Evolutionary conservation across 2,888 invertebrate genomes (phyloP).

Genomic region (Mesoligia furuncula): DNA sequence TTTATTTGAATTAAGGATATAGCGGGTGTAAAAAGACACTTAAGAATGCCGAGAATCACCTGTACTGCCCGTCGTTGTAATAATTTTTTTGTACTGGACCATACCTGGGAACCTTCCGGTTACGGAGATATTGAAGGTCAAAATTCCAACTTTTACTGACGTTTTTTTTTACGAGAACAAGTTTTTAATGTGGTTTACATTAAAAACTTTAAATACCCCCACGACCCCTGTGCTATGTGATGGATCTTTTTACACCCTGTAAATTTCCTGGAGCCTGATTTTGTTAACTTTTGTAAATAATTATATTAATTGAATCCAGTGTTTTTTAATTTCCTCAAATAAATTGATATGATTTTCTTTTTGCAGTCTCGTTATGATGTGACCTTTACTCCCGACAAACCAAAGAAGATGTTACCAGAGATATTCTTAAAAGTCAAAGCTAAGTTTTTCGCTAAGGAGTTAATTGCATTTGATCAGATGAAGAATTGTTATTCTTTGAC

Average conservation of each 20-base stretch:
- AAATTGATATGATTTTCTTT: slow-evolving; percentile 28
- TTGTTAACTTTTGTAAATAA: neutral
- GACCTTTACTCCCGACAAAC: slow-evolving; percentile 92
- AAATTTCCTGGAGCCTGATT: neutral
- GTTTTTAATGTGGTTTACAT: too few species aligned
- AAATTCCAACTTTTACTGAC: too few species aligned
- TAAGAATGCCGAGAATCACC: neutral
- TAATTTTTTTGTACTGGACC: neutral
- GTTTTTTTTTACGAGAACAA: neutral
- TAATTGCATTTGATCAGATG: slow-evolving; percentile 94
- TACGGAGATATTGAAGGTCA: too few species aligned
- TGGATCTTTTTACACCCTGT: neutral
- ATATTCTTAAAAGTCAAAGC: slow-evolving; percentile 83
- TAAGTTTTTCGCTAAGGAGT: slow-evolving; percentile 78
- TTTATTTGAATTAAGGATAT: neutral
- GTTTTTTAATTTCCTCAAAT: neutral
- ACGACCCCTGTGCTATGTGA: neutral
- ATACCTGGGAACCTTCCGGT: neutral
- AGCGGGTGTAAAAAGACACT: neutral
- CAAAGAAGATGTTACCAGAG: slow-evolving; percentile 91
- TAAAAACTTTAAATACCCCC: neutral
- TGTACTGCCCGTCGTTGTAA: neutral
- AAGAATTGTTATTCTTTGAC: slow-evolving; percentile 92
- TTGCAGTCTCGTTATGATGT: slow-evolving; percentile 96
- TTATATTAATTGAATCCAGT: neutral